Evolutionary conservation across 2,888 invertebrate species (phyloP), one percentile per base, ranked within the genome.

Genomic region (Dryadula phaetusa): DNA sequence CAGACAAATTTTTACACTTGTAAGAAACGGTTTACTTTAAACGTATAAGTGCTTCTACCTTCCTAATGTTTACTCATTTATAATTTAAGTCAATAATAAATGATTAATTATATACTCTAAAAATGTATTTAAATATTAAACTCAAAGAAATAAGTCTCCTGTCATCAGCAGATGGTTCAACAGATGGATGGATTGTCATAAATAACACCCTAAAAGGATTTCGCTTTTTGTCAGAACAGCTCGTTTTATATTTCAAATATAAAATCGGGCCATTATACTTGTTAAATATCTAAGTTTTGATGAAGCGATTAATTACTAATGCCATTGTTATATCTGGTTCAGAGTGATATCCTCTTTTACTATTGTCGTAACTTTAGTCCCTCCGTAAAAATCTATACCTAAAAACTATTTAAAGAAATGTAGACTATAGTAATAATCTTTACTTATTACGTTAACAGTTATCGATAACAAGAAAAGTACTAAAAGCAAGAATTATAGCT

Each of bases 111-210:
- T 37, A 10, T 34, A 3, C 40, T 25, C 40, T 37, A 40, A 22
- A 54, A 22, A 37, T 18, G 54, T 42, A 58, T 42, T 58, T 44
- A 8, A 22, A 28, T 60, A 42, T 63, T 42, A 14, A 58, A 42
- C n/a, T 53, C 62, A 42, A 63, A 69, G 67, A 64, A 58, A 62
- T 69, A 69, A 68, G 66, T 74, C 70, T 69, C 70, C 74, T 73
- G 73, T 73, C 74, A 73, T 66, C 71, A 58, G 67, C 75, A 74
- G 70, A 72, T 74, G 74, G 74, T 47, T 18, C 32, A 65, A 69
- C 75, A 73, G 72, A 73, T 71, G 73, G 70, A 70, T 69, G 64
- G 65, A 42, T 54, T 62, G 62, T 70, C 64, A 72, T 72, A 69
- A 70, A 74, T 74, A 70, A 69, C 44, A 32, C 60, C 58, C 58